Percentiles rank a stretch among this genome's conserved stretches.
Evolutionary conservation across 2,888 invertebrate species (phyloP).

Genomic region (Phasia obesa): DNA sequence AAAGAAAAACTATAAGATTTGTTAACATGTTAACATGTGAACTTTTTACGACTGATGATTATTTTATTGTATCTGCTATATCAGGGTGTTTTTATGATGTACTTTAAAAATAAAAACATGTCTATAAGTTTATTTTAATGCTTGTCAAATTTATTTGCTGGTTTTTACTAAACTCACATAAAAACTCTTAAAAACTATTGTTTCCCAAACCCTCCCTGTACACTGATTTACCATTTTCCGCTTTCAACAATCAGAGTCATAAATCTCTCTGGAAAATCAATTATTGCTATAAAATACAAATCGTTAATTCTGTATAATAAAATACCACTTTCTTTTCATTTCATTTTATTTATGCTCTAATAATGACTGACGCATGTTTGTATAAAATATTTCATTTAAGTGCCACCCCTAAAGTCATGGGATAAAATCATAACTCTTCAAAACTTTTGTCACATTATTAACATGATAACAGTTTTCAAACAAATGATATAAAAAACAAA

Average conservation of each 20-base stretch:
- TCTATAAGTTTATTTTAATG: not conserved
- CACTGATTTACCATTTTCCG: not conserved
- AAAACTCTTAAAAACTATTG: constrained; percentile 14
- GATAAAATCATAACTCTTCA: constrained; percentile 20
- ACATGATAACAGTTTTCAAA: constrained; percentile 62
- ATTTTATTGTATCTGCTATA: no score
- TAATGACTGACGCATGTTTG: constrained; percentile 30
- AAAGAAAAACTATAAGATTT: no score
- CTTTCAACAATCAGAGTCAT: constrained; percentile 33
- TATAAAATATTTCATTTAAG: constrained; percentile 41
- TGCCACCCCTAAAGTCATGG: constrained; percentile 43
- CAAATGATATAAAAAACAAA: constrained; percentile 51
- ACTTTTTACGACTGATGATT: no score
- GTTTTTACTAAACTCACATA: not conserved
- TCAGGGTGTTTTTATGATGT: not conserved
- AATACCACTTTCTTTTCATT: constrained; percentile 27
- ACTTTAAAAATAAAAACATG: not conserved
- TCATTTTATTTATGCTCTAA: not conserved
- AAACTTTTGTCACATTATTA: constrained; percentile 60
- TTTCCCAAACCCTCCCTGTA: constrained; percentile 2
- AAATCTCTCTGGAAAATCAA: constrained; percentile 48
- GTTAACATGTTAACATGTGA: no score
- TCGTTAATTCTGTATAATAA: constrained; percentile 18
- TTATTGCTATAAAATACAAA: constrained; percentile 42
- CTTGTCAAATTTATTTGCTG: constrained; percentile 12